Base-by-base conservation (phyloP, 1,140 invertebrate species). In the Streblospio benedicti region DNA sequence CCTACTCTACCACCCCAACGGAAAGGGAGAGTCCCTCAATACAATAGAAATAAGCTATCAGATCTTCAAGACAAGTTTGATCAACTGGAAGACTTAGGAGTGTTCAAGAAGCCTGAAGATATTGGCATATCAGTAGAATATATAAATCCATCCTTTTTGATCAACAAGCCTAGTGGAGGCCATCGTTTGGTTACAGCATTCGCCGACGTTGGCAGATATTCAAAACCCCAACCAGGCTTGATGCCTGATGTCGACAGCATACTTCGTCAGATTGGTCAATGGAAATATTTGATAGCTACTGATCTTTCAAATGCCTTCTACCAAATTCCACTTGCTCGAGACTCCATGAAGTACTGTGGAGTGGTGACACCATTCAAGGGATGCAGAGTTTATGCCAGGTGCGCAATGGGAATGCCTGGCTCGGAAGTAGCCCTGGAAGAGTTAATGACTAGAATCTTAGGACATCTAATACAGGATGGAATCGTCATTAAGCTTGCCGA, bases 221-320 rank as follows among this genome's bases (percentile, higher is more conserved):
- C 54, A 12, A 64, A 61, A 27, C 59, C 55, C 0, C 55, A 56
- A 51, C 55, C 62, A n/a, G 50, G 52, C 4, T 32, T 64, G 3
- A 62, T 66, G 65, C 65, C 65, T 18, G 55, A 64, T 53, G 54
- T 62, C 25, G 60, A 65, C 18, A 61, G 28, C 25, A 30, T 23
- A 25, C 50, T 52, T 16, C 50, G 61, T 20, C 66, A 64, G 43
- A 51, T 66, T 27, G 59, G 57, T 0, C 12, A 65, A 31, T 52
- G 50, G 25, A 0, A 35, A 16, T 27, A 60, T 32, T 38, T 62
- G 4, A 59, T 59, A 14, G n/a, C n/a, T n/a, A n/a, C n/a, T n/a
- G n/a, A n/a, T n/a, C n/a, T n/a, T n/a, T n/a, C n/a, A n/a, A n/a
- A n/a, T n/a, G n/a, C n/a, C n/a, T n/a, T n/a, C n/a, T n/a, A n/a